A percentile compares a stretch with the other conserved stretches of the same genome.
Evolutionary conservation across 2,113 vertebrate species (phyloP).

Genomic region (Sebastes fasciatus): DNA sequence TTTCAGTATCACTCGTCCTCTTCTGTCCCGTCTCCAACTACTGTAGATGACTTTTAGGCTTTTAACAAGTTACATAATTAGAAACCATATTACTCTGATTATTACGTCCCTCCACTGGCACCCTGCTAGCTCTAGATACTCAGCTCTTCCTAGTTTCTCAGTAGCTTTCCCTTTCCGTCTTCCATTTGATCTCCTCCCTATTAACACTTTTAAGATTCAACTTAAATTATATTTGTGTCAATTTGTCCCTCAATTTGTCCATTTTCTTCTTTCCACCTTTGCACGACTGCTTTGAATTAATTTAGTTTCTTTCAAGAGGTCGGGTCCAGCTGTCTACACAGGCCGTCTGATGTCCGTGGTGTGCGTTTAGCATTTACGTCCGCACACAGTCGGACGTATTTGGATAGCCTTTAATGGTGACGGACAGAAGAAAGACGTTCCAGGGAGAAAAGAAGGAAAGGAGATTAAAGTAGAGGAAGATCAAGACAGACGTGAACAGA

Average conservation of each 20-base stretch:
- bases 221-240: not conserved
- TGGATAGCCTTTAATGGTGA: slow-evolving; percentile 54
- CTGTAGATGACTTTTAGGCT: not conserved
- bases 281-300: slow-evolving; percentile 3
- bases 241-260: not conserved
- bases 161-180: not conserved
- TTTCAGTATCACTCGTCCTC: not conserved
- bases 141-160: not conserved
- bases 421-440: slow-evolving; percentile 39
- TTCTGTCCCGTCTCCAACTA: not conserved
- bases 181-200: not conserved
- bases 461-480: slow-evolving; percentile 64
- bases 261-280: not conserved
- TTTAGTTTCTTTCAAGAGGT: not conserved
- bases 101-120: not conserved
- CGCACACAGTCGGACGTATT: slow-evolving; percentile 9
- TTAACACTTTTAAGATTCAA: not conserved
- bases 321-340: not conserved
- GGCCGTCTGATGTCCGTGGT: not conserved
- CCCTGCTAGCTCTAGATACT: not conserved
- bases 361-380: slow-evolving; percentile 9
- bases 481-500: slow-evolving; percentile 52
- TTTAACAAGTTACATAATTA: slow-evolving; percentile 7
- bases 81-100: slow-evolving; percentile 2
- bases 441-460: slow-evolving; percentile 26